Evolutionary conservation across 2,113 vertebrate species (phyloP), one percentile per base, ranked within the genome.

Genomic region (Anolis carolinensis): DNA sequence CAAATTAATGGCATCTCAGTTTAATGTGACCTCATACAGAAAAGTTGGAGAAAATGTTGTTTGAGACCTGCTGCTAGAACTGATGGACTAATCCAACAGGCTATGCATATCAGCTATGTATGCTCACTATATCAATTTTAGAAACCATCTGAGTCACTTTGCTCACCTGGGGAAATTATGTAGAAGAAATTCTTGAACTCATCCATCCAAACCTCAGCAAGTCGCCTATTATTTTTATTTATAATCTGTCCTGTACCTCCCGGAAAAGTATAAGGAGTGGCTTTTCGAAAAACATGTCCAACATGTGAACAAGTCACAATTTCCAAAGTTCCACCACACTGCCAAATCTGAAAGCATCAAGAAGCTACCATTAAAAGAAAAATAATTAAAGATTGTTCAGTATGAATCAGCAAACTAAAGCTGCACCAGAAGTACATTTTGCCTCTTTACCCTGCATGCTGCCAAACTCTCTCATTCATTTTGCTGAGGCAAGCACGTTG

Each of bases 101-200:
- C 52, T 55, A 55, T 55, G 14, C 14, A 55, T 48, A 36, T 36
- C 48, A 20, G 75, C 5, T 77, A 63, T 39, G 11, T 63, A 77
- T 34, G 55, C 39, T 39, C 32, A 79, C 13, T 5, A 6, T 79
- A 77, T 25, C n/a, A 50, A 18, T 50, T 81, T 67, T 11, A 50
- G 30, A 20, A n/a, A 20, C 55, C 39, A 75, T 84, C 59, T n/a
- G 55, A 91, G 92, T 78, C 4, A 78, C 11, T 55, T 81, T 77
- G 89, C 97, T 97, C 88, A 99, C 99, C 99, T 91, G 99, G 99
- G 89, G 98, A 99, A 96, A 99, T 99, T 89, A 99, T 99, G 88
- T 99, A 99, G 96, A 99, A 99, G 91, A 99, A 99, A 93, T 99
- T 99, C 95, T 99, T 99, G 94, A 99, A 99, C 91, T 99, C 98